A percentile compares a stretch with the other conserved stretches of the same genome.
Conservation (phyloP, 2,797 vertebrate species). For the Cyprinella venusta region DNA sequence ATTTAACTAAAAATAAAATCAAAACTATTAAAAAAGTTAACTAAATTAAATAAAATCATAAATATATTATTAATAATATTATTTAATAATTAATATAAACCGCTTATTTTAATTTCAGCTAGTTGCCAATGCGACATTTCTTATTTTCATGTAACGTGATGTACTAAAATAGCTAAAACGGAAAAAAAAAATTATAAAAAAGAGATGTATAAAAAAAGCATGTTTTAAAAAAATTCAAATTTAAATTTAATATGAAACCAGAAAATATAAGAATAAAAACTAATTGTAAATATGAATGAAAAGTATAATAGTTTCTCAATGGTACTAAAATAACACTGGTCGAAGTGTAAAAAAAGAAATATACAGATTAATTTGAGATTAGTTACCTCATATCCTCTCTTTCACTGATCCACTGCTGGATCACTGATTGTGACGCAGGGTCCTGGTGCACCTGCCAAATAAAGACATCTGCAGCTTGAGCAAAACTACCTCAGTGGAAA, state of each 20-base stretch:
- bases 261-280: neutral
- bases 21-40: neutral
- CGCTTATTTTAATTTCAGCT: neutral
- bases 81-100: too few species aligned
- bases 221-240: neutral
- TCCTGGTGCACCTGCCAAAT: conserved; percentile 87
- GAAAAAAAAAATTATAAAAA: neutral
- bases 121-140: too few species aligned
- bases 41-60: neutral
- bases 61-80: neutral
- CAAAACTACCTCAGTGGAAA: neutral
- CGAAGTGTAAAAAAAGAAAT: neutral
- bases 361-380: neutral
- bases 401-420: conserved; percentile 93
- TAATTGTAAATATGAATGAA: neutral
- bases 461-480: neutral
- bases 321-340: neutral
- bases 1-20: neutral
- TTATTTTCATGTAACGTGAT: neutral
- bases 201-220: neutral
- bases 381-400: conserved; percentile 89
- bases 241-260: neutral
- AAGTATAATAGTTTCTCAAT: neutral
- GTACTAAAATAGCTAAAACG: neutral
- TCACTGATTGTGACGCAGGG: conserved; percentile 85